Base-by-base conservation (phyloP, 2,888 invertebrate genomes). In the Pollenia labialis region DNA sequence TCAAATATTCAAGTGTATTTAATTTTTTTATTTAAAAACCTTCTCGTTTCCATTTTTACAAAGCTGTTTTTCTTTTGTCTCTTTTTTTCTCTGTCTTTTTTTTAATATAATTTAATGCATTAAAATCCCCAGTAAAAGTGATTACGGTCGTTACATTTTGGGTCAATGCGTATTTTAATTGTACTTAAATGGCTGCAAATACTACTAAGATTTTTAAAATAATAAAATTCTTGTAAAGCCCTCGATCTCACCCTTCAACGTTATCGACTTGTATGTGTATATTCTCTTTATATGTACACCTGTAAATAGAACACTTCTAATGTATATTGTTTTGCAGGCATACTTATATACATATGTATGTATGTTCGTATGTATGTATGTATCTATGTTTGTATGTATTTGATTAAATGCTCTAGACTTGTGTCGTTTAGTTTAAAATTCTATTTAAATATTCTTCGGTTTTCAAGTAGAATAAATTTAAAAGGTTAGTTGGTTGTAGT, bases 121-220 rank as follows among this genome's bases (percentile, higher is more conserved):
- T 56, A 56, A 64, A 85, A 46, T 50, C 75, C 18, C 68, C 60
- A 68, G 76, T 68, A 54, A 54, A 82, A 76, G 74, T 71, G 84
- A 87, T 87, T 87, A 85, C 62, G 87, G 81, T 71, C 69, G 74
- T 44, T 62, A 69, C 44, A 74, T 85, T 87, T 87, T 87, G 77
- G 87, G 87, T 81, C 87, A 87, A 84, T 87, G 84, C 84, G 74
- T 87, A 77, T 77, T 81, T 85, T 75, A 87, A 81, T 81, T 85
- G 52, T 46, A 81, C 44, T 50, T 23, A 52, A 48, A 68, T 16
- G 56, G 11, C 10, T 44, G 18, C 2, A 46, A n/a, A 46, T 23
- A 32, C 4, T n/a, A 48, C 66, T 14, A 11, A 32, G 18, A 44
- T 14, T 48, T 48, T 8, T 12, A 12, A 48, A 66, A 23, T 66